These are phyloP conservation scores for Odontamblyopus lacepedii DNA, from an alignment of 2,797 vertebrate genomes.

Conservation along the genomic window DNA sequence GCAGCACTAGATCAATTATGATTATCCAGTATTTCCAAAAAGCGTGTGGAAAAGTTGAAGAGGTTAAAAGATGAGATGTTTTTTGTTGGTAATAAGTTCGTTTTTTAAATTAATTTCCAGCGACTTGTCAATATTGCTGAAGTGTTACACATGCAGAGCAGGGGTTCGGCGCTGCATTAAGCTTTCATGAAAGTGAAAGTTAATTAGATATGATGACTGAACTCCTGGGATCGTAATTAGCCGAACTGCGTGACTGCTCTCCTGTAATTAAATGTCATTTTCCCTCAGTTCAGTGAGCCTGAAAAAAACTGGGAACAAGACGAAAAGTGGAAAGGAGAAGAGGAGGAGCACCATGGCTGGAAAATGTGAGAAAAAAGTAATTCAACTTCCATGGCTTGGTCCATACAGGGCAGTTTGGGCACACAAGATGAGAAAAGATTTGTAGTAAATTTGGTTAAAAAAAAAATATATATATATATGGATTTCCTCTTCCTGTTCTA, in stretches of 20 bases:
- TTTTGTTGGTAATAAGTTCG: constrained; percentile 5
- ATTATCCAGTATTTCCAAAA: constrained; percentile 42
- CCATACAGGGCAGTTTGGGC: background rate
- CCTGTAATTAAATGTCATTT: constrained; percentile 95
- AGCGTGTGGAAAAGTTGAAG: constrained; percentile 20
- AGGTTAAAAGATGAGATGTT: constrained; percentile 14
- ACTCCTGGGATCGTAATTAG: constrained; percentile 91
- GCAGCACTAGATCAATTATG: constrained; percentile 54
- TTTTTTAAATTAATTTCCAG: constrained; percentile 75
- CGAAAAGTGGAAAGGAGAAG: constrained; percentile 14
- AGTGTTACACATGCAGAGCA: constrained; percentile 69
- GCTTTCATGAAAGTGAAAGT: constrained; percentile 92
- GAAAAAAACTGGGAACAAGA: constrained; percentile 67
- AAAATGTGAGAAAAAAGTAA: constrained; percentile 74
- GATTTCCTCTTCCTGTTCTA: background rate
- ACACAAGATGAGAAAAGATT: background rate
- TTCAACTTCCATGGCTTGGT: constrained; percentile 64
- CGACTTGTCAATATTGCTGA: constrained; percentile 81
- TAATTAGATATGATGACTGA: constrained; percentile 94
- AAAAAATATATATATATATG: too few relatives aligned
- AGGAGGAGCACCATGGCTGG: constrained; percentile 51
- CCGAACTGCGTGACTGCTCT: constrained; percentile 87
- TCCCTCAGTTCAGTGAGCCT: constrained; percentile 83
- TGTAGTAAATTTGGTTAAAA: background rate
- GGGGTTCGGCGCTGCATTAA: constrained; percentile 81